These are phyloP conservation scores for Lophotriccus pileatus DNA, from an alignment of 2,797 vertebrate species.

Conservation along the genomic window DNA sequence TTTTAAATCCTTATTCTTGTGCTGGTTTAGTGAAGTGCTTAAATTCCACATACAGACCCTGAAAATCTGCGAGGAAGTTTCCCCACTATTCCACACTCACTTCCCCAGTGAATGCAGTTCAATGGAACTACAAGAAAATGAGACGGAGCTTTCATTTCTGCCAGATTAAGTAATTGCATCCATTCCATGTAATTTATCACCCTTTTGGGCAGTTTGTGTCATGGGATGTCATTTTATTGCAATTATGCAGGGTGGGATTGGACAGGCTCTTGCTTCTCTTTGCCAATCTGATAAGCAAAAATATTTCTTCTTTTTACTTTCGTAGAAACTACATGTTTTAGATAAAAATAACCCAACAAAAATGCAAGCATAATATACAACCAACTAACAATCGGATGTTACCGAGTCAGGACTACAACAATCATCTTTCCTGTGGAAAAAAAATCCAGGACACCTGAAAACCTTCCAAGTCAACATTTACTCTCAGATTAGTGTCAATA, in stretches of 20 bases:
- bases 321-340: constrained; percentile 5
- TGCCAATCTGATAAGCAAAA: constrained; percentile 55
- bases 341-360: constrained; percentile 35
- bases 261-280: constrained; percentile 22
- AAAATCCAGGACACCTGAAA: neutral
- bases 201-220: constrained; percentile 41
- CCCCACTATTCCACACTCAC: neutral
- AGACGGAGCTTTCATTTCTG: constrained; percentile 6
- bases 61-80: neutral
- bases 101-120: neutral
- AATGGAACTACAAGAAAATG: neutral
- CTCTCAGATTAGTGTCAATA: neutral
- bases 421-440: neutral
- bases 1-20: neutral
- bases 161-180: constrained; percentile 53
- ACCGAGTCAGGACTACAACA: neutral
- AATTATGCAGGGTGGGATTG: constrained; percentile 48
- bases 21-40: neutral
- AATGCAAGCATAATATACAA: neutral
- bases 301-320: neutral
- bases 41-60: neutral
- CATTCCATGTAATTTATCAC: constrained; percentile 19
- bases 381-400: neutral
- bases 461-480: constrained; percentile 32
- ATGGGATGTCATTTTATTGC: constrained; percentile 36